Evolutionary conservation across 2,888 invertebrate genomes (phyloP), one percentile per base, ranked within the genome.

Genomic region (Icerya purchasi): DNA sequence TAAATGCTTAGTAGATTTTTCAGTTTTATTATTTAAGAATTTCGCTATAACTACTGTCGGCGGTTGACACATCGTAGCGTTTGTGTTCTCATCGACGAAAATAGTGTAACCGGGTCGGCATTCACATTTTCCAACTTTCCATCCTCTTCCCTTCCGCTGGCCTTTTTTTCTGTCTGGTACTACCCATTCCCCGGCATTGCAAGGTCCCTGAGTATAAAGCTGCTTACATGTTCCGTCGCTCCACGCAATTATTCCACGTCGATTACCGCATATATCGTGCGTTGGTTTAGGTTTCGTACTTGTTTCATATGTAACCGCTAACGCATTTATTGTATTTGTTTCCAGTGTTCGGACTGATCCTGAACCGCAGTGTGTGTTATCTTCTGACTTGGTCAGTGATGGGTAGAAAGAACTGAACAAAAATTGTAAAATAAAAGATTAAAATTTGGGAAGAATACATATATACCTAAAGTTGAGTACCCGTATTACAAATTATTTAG

Each of bases 131-230:
- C 79, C 78, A 23, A 73, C 72, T 51, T 68, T 64, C 65, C 65
- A 65, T 10, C 66, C 66, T 49, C 66, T 57, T 24, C 66, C 66
- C 62, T 64, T 59, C 10, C 65, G 59, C 60, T 65, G 66, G 19
- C 66, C 67, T 58, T 66, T 66, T 22, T 68, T 69, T 64, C 81
- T 73, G 22, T 74, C 72, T 0, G 81, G 78, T 22, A 78, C 78
- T 50, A 83, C 66, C 83, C 83, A 83, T 64, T 85, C 80, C 0
- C 84, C 83, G 1, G 78, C 76, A 0, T 76, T 73, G 66, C 88
- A 89, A 0, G 87, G 86, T 0, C 87, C 88, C 65, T 81, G 82
- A 0, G 81, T 80, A 69, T 87, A 83, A 20, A 88, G 74, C 65
- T 81, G 81, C 69, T 84, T 80, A 69, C 88, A 89, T n/a, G 78